Conservation (phyloP, 1,140 invertebrate genomes). For the Cecropterus lyciades region DNA sequence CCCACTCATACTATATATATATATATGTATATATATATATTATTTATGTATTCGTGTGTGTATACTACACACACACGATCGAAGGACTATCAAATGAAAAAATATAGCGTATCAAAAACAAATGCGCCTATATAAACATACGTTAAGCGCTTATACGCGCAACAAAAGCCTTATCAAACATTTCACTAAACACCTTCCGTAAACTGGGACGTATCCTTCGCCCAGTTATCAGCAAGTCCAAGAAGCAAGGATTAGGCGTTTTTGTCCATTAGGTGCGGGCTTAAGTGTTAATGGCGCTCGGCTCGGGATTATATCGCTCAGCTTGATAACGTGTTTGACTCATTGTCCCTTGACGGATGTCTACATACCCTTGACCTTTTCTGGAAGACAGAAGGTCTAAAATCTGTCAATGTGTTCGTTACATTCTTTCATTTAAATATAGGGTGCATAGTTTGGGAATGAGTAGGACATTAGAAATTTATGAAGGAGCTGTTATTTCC, state of each 20-base stretch:
- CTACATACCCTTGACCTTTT: slow-evolving; percentile 49
- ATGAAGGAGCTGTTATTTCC: not conserved
- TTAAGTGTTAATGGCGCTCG: slow-evolving; percentile 79
- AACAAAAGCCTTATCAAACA: not conserved
- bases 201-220: slow-evolving; percentile 39
- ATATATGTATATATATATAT: too few relatives aligned
- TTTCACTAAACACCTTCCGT: slow-evolving; percentile 13
- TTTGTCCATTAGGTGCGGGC: slow-evolving; percentile 76
- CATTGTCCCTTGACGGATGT: slow-evolving; percentile 64
- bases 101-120: too few relatives aligned
- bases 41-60: too few relatives aligned
- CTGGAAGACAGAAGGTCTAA: slow-evolving; percentile 45
- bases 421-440: slow-evolving; percentile 19
- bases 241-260: slow-evolving; percentile 72
- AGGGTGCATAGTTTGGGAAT: slow-evolving; percentile 12
- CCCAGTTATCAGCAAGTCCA: slow-evolving; percentile 54
- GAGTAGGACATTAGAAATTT: slow-evolving; percentile 2
- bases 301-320: slow-evolving; percentile 71
- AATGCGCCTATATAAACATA: too few relatives aligned
- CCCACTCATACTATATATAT: too few relatives aligned
- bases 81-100: too few relatives aligned
- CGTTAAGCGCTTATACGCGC: too few relatives aligned
- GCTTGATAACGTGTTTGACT: slow-evolving; percentile 62
- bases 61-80: too few relatives aligned
- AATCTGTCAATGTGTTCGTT: slow-evolving; percentile 35